Conservation (phyloP, 2,797 vertebrate genomes). For the Zalophus californianus region DNA sequence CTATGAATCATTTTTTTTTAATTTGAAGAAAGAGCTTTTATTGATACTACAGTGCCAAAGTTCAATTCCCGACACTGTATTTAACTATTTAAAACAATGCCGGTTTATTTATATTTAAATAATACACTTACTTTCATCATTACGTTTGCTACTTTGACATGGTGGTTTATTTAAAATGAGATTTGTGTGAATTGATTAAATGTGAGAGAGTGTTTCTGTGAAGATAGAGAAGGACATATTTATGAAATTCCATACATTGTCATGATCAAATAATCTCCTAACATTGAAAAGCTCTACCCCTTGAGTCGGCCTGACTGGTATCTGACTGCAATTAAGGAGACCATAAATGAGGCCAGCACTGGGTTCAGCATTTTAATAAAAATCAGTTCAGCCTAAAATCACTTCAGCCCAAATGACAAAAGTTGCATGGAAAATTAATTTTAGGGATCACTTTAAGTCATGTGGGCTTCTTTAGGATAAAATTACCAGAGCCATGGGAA, state of each 20-base stretch:
- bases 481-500: constrained; percentile 85
- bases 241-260: constrained; percentile 65
- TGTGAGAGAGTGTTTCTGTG: constrained; percentile 42
- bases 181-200: neutral
- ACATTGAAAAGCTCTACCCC: constrained; percentile 80
- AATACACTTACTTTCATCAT: neutral
- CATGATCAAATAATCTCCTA: constrained; percentile 80
- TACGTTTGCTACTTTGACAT: neutral
- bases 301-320: constrained; percentile 74
- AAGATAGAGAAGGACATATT: constrained; percentile 63
- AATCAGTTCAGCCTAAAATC: constrained; percentile 84
- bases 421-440: constrained; percentile 89
- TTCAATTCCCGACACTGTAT: neutral
- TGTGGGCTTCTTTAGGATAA: constrained; percentile 84
- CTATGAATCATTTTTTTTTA: neutral
- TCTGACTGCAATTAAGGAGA: constrained; percentile 82
- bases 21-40: constrained; percentile 40
- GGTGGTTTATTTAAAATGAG: neutral
- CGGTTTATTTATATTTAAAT: constrained; percentile 24
- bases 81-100: neutral
- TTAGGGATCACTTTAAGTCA: constrained; percentile 87
- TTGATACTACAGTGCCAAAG: neutral
- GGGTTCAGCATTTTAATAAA: constrained; percentile 82
- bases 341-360: constrained; percentile 73
- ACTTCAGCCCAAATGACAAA: constrained; percentile 85